Percentiles rank a stretch among this genome's conserved stretches.
Evolutionary conservation across 2,797 vertebrate species (phyloP).

Genomic region (Bryconaethiops microstoma): DNA sequence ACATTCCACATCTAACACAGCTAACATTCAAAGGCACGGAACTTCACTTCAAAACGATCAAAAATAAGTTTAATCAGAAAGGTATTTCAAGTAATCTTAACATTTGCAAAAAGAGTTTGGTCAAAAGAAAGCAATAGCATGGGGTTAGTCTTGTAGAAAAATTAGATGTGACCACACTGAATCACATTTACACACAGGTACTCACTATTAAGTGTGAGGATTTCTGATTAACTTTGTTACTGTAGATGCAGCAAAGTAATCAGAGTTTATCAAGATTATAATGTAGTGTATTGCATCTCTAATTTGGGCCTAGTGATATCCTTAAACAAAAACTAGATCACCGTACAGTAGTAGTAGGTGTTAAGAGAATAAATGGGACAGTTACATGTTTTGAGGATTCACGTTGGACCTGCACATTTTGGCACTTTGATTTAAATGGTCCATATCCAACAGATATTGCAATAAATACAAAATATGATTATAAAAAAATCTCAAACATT

Average conservation of each 20-base stretch:
- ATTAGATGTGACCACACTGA: slow-evolving; percentile 36
- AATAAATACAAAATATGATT: slow-evolving; percentile 36
- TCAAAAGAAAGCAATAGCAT: slow-evolving; percentile 51
- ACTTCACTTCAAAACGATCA: slow-evolving; percentile 85
- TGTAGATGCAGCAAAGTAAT: slow-evolving; percentile 13
- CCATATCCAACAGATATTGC: slow-evolving; percentile 23
- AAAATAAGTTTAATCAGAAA: slow-evolving; percentile 67
- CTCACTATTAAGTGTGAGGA: slow-evolving; percentile 34
- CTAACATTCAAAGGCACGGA: slow-evolving; percentile 88
- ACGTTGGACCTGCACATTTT: slow-evolving; percentile 23
- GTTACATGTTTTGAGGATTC: slow-evolving; percentile 16
- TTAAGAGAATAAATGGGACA: not conserved
- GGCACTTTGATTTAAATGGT: slow-evolving; percentile 46
- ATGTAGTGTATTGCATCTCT: slow-evolving; percentile 1
- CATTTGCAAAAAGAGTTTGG: slow-evolving; percentile 71
- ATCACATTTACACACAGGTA: slow-evolving; percentile 25
- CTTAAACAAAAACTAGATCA: slow-evolving; percentile 5
- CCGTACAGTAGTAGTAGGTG: slow-evolving; percentile 9
- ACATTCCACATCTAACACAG: slow-evolving; percentile 86
- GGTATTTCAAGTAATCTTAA: slow-evolving; percentile 88
- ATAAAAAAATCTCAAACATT: slow-evolving; percentile 33
- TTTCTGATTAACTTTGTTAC: slow-evolving; percentile 6
- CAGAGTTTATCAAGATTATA: not conserved
- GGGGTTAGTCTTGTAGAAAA: slow-evolving; percentile 34
- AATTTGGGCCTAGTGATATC: slow-evolving; percentile 1